Evolutionary conservation across 2,888 invertebrate species (phyloP).

Genomic region (Latrodectus hesperus): DNA sequence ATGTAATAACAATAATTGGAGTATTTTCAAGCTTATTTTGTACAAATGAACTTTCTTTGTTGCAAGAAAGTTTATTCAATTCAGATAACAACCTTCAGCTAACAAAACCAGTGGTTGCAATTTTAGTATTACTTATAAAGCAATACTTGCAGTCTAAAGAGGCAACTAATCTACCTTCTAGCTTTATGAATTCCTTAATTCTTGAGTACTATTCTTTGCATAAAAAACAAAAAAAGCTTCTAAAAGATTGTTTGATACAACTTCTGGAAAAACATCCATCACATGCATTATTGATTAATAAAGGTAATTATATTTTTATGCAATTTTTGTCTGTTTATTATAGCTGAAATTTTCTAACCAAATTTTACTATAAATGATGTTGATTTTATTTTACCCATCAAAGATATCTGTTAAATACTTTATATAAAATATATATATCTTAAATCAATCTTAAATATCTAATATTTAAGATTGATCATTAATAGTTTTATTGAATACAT

Average conservation of each 20-base stretch:
- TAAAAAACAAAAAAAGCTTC: conserved; percentile 34
- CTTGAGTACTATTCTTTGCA: conserved; percentile 18
- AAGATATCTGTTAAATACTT: too few species aligned
- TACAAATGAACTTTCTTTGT: background rate
- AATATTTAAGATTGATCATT: too few species aligned
- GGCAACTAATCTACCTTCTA: conserved; percentile 11
- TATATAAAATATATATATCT: too few species aligned
- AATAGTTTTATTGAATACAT: too few species aligned
- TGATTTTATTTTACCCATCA: too few species aligned
- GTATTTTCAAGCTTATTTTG: conserved; percentile 33
- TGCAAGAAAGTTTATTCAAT: conserved; percentile 13
- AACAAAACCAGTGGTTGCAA: background rate
- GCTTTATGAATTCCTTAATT: conserved; percentile 24
- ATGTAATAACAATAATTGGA: conserved; percentile 14
- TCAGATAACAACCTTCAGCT: background rate
- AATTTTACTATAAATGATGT: too few species aligned
- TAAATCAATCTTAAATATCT: too few species aligned
- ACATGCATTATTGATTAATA: conserved; percentile 15
- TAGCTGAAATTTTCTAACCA: too few species aligned
- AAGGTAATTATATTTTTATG: conserved; percentile 20
- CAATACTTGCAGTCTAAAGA: conserved; percentile 9
- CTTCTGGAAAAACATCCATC: conserved; percentile 29
- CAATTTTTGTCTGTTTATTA: too few species aligned
- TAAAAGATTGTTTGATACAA: conserved; percentile 1
- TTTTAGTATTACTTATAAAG: conserved; percentile 4